Conservation (phyloP, 2,888 invertebrate genomes). For the Caenorhabditis sp. region DNA sequence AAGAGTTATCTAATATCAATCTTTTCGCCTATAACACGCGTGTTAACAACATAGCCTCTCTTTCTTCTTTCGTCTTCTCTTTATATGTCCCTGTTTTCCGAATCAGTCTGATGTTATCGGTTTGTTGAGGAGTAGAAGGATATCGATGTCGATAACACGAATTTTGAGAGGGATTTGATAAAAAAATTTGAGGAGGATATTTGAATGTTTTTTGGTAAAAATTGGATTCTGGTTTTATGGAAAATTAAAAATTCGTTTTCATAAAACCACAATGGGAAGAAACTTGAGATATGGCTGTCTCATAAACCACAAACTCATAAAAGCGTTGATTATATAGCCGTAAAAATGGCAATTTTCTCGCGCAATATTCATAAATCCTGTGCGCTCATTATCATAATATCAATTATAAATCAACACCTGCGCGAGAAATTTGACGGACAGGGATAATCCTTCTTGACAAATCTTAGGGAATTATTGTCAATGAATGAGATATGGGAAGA, state of each 20-base stretch:
- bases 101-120: background rate
- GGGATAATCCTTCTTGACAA: background rate
- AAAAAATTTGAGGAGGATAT: too few species aligned
- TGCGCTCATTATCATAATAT: background rate
- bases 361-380: background rate
- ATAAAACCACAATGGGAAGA: too few species aligned
- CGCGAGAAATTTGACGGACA: background rate
- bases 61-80: background rate
- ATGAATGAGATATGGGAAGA: background rate
- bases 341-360: background rate
- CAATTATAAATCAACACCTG: background rate
- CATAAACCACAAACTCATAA: background rate
- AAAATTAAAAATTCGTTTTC: too few species aligned
- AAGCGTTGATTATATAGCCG: background rate
- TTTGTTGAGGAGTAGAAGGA: background rate
- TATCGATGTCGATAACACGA: background rate
- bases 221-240: too few species aligned
- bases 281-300: too few species aligned
- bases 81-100: background rate
- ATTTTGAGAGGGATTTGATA: too few species aligned
- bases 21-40: constrained; percentile 29
- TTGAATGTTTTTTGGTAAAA: too few species aligned
- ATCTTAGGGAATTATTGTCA: background rate
- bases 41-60: constrained; percentile 26
- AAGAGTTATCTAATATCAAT: constrained; percentile 13